A percentile compares a stretch with the other conserved stretches of the same genome.
Evolutionary conservation across 2,797 vertebrate species (phyloP).

Genomic region (Dryobates pubescens): DNA sequence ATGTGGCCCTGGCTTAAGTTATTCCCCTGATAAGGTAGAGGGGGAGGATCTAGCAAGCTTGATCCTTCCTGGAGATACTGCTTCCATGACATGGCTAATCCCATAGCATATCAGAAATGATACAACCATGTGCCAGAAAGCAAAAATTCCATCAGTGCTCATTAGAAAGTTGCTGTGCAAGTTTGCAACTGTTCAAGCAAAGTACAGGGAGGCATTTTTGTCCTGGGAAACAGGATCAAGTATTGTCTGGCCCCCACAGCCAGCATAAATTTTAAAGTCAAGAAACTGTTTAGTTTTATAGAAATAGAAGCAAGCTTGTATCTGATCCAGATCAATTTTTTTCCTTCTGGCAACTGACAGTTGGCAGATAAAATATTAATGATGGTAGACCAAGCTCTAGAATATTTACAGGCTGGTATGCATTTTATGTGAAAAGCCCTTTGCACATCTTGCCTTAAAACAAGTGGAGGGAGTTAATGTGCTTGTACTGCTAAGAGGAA

Average conservation of each 20-base stretch:
- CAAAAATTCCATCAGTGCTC: not conserved
- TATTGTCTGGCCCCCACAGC: not conserved
- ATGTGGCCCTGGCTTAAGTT: not conserved
- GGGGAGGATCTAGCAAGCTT: not conserved
- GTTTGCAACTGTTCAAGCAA: not conserved
- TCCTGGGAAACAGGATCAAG: not conserved
- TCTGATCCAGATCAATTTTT: not conserved
- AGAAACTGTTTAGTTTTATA: not conserved
- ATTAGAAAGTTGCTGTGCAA: constrained; percentile 3
- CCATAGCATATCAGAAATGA: not conserved
- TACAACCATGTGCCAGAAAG: not conserved
- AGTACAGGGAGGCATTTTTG: not conserved
- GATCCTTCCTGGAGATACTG: not conserved
- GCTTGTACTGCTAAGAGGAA: not conserved
- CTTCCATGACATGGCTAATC: not conserved
- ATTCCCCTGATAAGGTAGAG: not conserved
- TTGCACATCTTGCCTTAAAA: not conserved
- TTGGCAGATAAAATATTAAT: constrained; percentile 5
- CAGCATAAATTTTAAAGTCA: not conserved
- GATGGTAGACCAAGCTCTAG: not conserved
- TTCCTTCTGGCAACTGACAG: not conserved
- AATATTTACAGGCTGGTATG: not conserved
- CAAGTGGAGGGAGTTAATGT: not conserved
- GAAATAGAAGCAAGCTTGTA: constrained; percentile 2
- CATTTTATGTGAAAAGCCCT: not conserved